Percentiles rank a stretch among this genome's conserved stretches.
Evolutionary conservation across 2,888 invertebrate genomes (phyloP).

Genomic region (Nezara viridula): DNA sequence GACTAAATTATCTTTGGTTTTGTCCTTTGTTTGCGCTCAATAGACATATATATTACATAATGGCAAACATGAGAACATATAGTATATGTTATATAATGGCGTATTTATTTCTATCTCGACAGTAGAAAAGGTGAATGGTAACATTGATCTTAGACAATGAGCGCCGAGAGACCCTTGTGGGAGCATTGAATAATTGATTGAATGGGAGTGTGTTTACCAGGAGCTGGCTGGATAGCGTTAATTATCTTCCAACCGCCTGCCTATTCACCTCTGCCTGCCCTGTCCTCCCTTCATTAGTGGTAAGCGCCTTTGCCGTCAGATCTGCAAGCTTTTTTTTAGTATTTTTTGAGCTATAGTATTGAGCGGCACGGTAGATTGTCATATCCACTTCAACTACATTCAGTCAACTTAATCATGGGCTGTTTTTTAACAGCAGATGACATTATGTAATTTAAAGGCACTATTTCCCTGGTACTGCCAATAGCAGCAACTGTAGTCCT

Average conservation of each 20-base stretch:
- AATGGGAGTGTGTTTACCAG: constrained; percentile 24
- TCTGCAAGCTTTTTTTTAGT: not conserved
- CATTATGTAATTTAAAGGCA: too few species aligned
- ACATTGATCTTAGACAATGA: constrained; percentile 32
- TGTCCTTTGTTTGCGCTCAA: not conserved
- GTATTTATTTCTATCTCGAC: not conserved
- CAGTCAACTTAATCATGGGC: not conserved
- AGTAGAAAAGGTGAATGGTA: not conserved
- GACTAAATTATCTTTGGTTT: not conserved
- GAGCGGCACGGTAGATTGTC: not conserved
- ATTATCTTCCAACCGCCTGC: not conserved
- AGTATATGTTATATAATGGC: not conserved
- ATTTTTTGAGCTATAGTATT: not conserved
- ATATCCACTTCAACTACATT: not conserved
- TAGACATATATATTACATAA: not conserved
- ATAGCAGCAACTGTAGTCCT: too few species aligned
- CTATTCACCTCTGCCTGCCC: not conserved
- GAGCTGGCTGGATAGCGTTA: not conserved
- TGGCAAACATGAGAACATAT: not conserved
- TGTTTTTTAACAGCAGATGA: too few species aligned
- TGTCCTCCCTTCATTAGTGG: not conserved
- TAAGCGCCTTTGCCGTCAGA: not conserved
- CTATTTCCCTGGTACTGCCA: too few species aligned
- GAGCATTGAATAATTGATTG: constrained; percentile 25
- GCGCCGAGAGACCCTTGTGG: not conserved